phyloP scores from a whole-genome alignment of 2,888 invertebrate genomes.

The Dusona sp. region DNA sequence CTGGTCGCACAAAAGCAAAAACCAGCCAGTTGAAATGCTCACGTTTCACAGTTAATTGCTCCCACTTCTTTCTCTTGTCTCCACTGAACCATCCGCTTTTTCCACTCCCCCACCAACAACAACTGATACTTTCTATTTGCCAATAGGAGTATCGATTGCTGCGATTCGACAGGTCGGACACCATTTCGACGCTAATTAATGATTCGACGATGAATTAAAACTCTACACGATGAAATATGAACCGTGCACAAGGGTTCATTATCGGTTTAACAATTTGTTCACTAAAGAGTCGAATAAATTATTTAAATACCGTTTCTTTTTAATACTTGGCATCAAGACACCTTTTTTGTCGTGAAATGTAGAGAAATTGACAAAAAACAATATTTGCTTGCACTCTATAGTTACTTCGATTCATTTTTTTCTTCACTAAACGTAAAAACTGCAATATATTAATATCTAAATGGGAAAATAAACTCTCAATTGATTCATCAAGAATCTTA shows the following conservation, averaged over 20 bases:
- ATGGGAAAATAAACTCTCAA: neutral
- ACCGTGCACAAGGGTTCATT: neutral
- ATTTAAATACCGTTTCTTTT: neutral
- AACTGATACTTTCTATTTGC: constrained; percentile 38
- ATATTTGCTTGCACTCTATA: too few species aligned
- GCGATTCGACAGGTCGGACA: constrained; percentile 40
- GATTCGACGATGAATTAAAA: constrained; percentile 50
- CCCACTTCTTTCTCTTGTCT: constrained; percentile 48
- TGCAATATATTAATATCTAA: neutral
- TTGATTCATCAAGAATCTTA: neutral
- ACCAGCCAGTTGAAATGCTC: constrained; percentile 66
- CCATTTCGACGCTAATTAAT: constrained; percentile 48
- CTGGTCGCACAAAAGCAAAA: constrained; percentile 53
- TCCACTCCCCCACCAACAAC: constrained; percentile 34
- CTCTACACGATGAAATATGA: constrained; percentile 7
- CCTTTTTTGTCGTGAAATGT: too few species aligned
- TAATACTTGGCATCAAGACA: too few species aligned
- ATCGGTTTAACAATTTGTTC: neutral
- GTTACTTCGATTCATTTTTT: too few species aligned
- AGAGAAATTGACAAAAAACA: too few species aligned
- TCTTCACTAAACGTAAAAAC: too few species aligned
- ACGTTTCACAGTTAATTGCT: constrained; percentile 66
- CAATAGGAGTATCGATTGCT: constrained; percentile 54
- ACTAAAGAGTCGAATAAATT: neutral
- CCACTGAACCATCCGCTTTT: constrained; percentile 52